Evolutionary conservation across 2,113 vertebrate species (phyloP), one percentile per base, ranked within the genome.

Genomic region (Oreamnos americanus): DNA sequence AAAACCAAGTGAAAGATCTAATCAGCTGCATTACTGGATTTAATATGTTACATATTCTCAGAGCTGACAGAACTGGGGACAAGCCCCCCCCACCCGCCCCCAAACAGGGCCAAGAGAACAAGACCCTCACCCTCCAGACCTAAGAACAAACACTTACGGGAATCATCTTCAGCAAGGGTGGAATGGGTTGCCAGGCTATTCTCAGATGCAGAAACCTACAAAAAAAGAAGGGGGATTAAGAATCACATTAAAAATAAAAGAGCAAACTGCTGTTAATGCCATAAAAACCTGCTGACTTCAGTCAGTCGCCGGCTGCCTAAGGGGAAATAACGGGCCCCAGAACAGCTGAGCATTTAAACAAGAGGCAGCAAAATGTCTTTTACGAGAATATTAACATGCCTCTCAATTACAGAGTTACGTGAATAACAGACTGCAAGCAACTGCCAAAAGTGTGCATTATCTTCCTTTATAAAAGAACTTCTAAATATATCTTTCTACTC

Each of bases 151-250:
- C 47, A 26, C 98, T 99, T 98, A 99, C 98, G 47, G 2, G 49
- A 96, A 71, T 98, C 97, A 43, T 98, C 99, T 98, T 99, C 98
- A 47, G 97, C 85, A 79, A 90, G 74, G 5, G 4, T 74, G 6
- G 98, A 90, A 84, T 55, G 85, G 95, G 55, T 64, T 76, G 97
- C 85, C 47, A 96, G 84, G 92, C 96, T 98, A 97, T 96, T 98
- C 83, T 99, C 99, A 49, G 95, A 92, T 30, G 67, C 82, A 97
- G 98, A 98, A 96, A 96, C 96, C 99, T 99, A 98, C 90, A 97
- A 98, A 87, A 93, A 96, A 79, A 85, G 45, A 36, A 1, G 6
- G n/a, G 14, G 74, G 28, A 98, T 98, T 95, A 97, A 90, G 90
- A 97, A 93, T 92, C 93, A 96, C 97, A 98, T 98, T 98, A 97